A percentile compares a stretch with the other conserved stretches of the same genome.
phyloP scores from a whole-genome alignment of 2,797 vertebrate species.

The Distichodus sexfasciatus region DNA sequence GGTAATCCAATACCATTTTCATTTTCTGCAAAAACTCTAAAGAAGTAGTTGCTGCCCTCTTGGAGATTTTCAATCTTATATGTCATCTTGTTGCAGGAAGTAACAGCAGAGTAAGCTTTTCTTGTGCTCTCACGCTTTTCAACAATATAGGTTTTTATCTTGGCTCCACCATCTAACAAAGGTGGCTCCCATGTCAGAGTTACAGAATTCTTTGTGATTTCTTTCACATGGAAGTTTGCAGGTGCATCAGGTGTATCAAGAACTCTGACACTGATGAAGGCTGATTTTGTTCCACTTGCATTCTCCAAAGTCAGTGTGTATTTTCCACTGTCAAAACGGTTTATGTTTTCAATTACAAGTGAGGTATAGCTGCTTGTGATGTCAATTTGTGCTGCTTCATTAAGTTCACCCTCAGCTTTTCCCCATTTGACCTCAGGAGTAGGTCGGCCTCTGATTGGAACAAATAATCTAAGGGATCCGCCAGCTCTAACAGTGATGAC shows the following conservation, averaged over 20 bases:
- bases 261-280: conserved; percentile 92
- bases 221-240: conserved; percentile 83
- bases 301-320: conserved; percentile 92
- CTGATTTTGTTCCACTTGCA: conserved; percentile 88
- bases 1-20: conserved; percentile 90
- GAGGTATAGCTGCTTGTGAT: conserved; percentile 87
- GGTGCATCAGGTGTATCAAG: conserved; percentile 94
- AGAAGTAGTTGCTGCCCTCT: conserved; percentile 90
- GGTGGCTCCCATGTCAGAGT: conserved; percentile 91
- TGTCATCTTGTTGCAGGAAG: conserved; percentile 89
- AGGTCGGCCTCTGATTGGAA: conserved; percentile 91
- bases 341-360: conserved; percentile 93
- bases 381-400: conserved; percentile 88
- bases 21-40: conserved; percentile 93
- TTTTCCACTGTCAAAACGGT: conserved; percentile 92
- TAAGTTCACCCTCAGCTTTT: conserved; percentile 85
- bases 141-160: conserved; percentile 92
- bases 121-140: conserved; percentile 95
- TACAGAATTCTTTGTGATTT: conserved; percentile 90
- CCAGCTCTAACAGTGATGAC: conserved; percentile 87
- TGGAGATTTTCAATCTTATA: conserved; percentile 88
- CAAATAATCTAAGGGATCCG: conserved; percentile 86
- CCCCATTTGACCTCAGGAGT: conserved; percentile 96
- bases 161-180: conserved; percentile 92
- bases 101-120: conserved; percentile 90